A percentile compares a stretch with the other conserved stretches of the same genome.
These are phyloP conservation scores for Corythoichthys haematopterus DNA, from an alignment of 2,113 vertebrate species.

Conservation along the genomic window DNA sequence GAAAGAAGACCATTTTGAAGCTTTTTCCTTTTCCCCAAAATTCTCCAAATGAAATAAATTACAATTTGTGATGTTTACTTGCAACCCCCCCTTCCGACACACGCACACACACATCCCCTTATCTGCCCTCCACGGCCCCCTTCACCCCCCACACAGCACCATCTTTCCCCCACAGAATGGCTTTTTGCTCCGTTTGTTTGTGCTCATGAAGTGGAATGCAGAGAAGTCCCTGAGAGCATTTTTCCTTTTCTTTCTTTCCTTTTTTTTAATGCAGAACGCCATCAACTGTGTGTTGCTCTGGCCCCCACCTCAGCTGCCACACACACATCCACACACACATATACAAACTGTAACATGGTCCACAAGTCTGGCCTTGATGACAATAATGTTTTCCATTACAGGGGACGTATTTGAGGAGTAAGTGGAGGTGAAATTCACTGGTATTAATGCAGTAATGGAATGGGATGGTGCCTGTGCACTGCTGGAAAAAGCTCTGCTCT, in stretches of 20 bases:
- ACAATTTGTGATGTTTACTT: constrained; percentile 45
- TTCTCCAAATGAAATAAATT: constrained; percentile 53
- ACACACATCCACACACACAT: constrained; percentile 7
- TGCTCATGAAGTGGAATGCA: constrained; percentile 68
- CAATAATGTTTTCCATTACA: constrained; percentile 58
- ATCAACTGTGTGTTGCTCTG: constrained; percentile 51
- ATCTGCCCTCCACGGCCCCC: constrained; percentile 20
- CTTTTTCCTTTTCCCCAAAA: background rate
- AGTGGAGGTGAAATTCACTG: constrained; percentile 38
- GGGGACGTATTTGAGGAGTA: constrained; percentile 38
- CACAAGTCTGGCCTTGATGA: constrained; percentile 55
- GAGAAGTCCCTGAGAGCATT: constrained; percentile 69
- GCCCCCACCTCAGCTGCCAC: background rate
- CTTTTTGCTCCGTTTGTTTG: constrained; percentile 65
- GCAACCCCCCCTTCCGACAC: constrained; percentile 32
- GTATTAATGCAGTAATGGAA: constrained; percentile 41
- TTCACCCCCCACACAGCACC: constrained; percentile 7
- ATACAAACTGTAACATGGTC: constrained; percentile 21
- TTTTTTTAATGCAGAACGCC: constrained; percentile 57
- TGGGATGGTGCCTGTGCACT: constrained; percentile 16
- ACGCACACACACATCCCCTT: background rate
- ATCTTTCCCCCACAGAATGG: constrained; percentile 56
- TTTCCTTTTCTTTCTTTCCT: constrained; percentile 21
- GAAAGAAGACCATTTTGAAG: background rate
- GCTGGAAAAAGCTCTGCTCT: background rate